Evolutionary conservation across 2,888 invertebrate genomes (phyloP), one percentile per base, ranked within the genome.

Genomic region (Uloborus plumipes): DNA sequence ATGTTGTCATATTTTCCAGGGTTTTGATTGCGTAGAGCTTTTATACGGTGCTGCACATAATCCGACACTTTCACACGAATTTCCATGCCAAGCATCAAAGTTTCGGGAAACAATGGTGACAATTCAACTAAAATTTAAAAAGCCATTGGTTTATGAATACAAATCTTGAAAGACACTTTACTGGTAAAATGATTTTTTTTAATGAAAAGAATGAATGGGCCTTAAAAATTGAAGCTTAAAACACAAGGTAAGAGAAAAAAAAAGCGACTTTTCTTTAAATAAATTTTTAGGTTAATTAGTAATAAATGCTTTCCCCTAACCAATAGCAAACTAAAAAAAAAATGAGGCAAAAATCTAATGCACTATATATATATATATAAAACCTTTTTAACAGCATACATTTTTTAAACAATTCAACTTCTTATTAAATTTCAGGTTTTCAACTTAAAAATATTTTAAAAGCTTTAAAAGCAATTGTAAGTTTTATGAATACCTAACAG

Each of bases 11-110:
- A 99, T 85, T 93, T 89, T 2, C 93, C 93, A 0, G 93, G 92
- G 89, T 94, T 89, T 86, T 95, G 93, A 1, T 91, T 90, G 82
- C 98, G 91, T 74, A 99, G 90, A 0, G 98, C 98, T 86, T 93
- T 92, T 70, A 99, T 96, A 86, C 97, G 92, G 88, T 99, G 98
- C 91, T 94, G 94, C 0, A 99, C 99, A 91, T 98, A 99, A 89
- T 99, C 97, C 0, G 98, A 97, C 0, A 99, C 99, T 91, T 99
- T 99, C 0, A 99, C 96, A 81, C 99, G 92, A 85, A 99, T 99
- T 91, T 99, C 99, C 93, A 99, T 93, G 39, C 99, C 99, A 69
- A 99, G 90, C 90, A 97, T 94, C 78, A 97, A 90, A 69, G 91
- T 94, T 0, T 96, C 92, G 0, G 99, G 98, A 90, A 94, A 99